Base-by-base conservation (phyloP, 2,797 vertebrate species). In the Silurus lanzhouensis region DNA sequence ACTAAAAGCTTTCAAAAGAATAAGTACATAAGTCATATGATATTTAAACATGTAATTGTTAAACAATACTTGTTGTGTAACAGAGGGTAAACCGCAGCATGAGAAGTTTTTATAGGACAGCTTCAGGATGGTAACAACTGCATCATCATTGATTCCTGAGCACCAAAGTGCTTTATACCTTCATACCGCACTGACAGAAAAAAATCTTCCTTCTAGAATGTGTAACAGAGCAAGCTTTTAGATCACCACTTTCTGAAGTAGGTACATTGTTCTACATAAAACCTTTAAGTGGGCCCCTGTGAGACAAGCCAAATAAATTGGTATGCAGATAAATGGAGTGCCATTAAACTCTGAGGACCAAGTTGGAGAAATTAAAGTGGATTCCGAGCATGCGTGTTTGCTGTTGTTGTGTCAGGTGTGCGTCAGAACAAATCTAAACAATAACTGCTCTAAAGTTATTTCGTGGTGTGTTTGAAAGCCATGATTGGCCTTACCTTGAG, bases 251-350 rank as follows among this genome's bases (percentile, higher is more conserved):
- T 44, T n/a, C 17, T 60, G 19, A 13, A 20, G 5, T 44, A 44
- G 76, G 52, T 55, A 38, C 31, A 22, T 6, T 38, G 14, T 77
- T 44, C 76, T 60, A 60, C 19, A 22, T 38, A 77, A 77, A 77
- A 22, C 5, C 5, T 77, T 77, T 77, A 61, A 38, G 27, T 60
- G 12, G 6, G 13, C 10, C 52, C 52, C 31, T 13, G 6, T 61
- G 57, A 78, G 31, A 61, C 76, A 22, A 78, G 76, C 19, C 31
- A 78, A 78, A 78, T 60, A 61, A 61, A 22, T 44, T 44, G 76
- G 5, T 22, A 17, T 60, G 57, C 10, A 22, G 76, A 60, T 38
- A 78, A 52, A 52, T 10, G 17, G 10, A 22, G 31, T 44, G 27
- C 57, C 31, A 78, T 78, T 31, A 78, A 78, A 78, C 57, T 78